Percentiles rank a stretch among this genome's conserved stretches.
Evolutionary conservation across 2,888 invertebrate genomes (phyloP).

Genomic region (Aplocera efformata): DNA sequence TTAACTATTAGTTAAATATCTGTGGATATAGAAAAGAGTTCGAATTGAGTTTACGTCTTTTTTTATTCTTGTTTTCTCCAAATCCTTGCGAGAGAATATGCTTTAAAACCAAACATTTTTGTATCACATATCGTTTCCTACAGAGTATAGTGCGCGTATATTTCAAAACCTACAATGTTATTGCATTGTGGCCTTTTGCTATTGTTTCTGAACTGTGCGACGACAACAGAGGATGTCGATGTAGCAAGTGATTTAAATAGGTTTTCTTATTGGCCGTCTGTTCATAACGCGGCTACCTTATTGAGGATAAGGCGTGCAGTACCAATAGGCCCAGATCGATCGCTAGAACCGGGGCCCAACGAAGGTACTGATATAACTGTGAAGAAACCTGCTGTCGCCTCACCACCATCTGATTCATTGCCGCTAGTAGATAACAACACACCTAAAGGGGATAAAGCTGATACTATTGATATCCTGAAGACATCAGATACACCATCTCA

Average conservation of each 20-base stretch:
- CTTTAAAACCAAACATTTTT: neutral
- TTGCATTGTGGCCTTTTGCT: slow-evolving; percentile 47
- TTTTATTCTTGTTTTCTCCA: too few species aligned
- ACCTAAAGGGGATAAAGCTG: neutral
- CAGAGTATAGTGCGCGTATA: neutral
- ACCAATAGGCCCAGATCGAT: slow-evolving; percentile 5
- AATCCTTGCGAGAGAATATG: neutral
- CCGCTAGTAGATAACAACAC: neutral
- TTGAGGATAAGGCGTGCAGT: slow-evolving; percentile 41
- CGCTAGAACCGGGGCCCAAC: slow-evolving; percentile 23
- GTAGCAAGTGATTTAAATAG: slow-evolving; percentile 37
- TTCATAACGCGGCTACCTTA: slow-evolving; percentile 47
- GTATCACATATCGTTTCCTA: neutral
- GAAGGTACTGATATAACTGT: slow-evolving; percentile 34
- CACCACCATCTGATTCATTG: neutral
- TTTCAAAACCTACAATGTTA: slow-evolving; percentile 33
- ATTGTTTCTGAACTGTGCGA: slow-evolving; percentile 46
- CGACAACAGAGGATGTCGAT: slow-evolving; percentile 38
- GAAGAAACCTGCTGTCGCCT: slow-evolving; percentile 2
- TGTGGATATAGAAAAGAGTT: too few species aligned
- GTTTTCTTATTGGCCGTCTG: slow-evolving; percentile 57
- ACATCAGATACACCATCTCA: neutral
- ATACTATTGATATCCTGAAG: neutral
- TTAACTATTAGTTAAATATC: too few species aligned
- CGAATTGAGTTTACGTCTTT: too few species aligned